Evolutionary conservation across 2,113 vertebrate genomes (phyloP).

Genomic region (Tenebrosternarchus preto): DNA sequence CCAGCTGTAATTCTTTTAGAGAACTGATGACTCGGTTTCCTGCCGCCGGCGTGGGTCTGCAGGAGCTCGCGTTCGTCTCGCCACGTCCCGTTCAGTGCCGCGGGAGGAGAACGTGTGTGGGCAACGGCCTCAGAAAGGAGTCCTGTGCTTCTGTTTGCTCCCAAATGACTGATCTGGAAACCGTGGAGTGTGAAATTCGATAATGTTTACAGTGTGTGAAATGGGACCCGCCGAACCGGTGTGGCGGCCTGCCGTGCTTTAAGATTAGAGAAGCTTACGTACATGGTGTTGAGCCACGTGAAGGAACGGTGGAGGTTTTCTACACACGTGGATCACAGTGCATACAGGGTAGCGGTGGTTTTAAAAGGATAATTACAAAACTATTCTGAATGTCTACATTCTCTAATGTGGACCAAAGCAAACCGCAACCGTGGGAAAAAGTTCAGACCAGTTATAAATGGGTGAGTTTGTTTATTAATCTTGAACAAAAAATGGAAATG

Average conservation of each 20-base stretch:
- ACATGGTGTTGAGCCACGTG: background rate
- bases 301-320: background rate
- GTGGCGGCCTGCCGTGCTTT: background rate
- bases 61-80: background rate
- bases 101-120: background rate
- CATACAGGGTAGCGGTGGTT: background rate
- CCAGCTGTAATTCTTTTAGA: background rate
- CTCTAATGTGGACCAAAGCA: background rate
- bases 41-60: background rate
- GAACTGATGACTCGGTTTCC: background rate
- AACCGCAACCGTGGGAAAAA: background rate
- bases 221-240: background rate
- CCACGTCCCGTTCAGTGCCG: background rate
- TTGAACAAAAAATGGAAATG: too few relatives aligned
- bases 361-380: background rate
- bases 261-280: constrained; percentile 1
- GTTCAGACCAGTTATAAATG: background rate
- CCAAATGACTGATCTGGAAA: constrained; percentile 5
- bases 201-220: constrained; percentile 20
- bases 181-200: constrained; percentile 13
- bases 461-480: too few relatives aligned
- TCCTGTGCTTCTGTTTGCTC: constrained; percentile 13
- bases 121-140: background rate
- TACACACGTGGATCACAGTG: background rate
- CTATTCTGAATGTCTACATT: background rate